Evolutionary conservation across 2,797 vertebrate species (phyloP).

Genomic region (Gadopsis marmoratus): DNA sequence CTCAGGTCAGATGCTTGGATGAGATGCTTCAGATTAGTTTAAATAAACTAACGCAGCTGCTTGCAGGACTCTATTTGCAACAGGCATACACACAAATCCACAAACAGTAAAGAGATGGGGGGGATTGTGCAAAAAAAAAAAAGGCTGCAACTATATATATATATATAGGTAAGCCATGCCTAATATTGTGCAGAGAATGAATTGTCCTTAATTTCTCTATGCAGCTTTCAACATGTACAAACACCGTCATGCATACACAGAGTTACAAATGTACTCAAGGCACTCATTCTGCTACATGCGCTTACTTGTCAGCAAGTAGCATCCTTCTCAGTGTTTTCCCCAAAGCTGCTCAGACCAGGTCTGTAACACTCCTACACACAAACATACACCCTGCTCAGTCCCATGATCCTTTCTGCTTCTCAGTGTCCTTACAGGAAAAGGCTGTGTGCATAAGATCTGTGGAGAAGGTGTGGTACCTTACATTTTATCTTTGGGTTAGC

Average conservation of each 20-base stretch:
- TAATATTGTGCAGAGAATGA: conserved; percentile 29
- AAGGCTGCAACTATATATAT: conserved; percentile 6
- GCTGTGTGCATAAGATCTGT: conserved; percentile 2
- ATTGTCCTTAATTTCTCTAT: conserved; percentile 19
- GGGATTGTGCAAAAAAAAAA: conserved; percentile 17
- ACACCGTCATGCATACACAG: conserved; percentile 23
- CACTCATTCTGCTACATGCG: conserved; percentile 41
- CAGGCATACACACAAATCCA: not conserved
- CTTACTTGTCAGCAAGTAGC: conserved; percentile 46
- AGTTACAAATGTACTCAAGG: not conserved
- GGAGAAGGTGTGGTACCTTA: conserved; percentile 24
- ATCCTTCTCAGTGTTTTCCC: conserved; percentile 30
- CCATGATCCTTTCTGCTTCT: conserved; percentile 23
- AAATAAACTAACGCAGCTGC: conserved; percentile 52
- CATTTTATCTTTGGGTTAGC: conserved; percentile 15
- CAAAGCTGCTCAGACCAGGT: conserved; percentile 22
- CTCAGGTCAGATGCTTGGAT: conserved; percentile 57
- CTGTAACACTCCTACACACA: conserved; percentile 1
- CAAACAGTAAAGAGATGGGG: conserved; percentile 1
- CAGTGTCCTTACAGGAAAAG: not conserved
- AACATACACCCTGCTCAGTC: conserved; percentile 11
- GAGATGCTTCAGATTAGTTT: conserved; percentile 55
- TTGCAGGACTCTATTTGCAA: conserved; percentile 25
- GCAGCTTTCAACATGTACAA: conserved; percentile 54
- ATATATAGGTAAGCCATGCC: conserved; percentile 18